phyloP scores from a whole-genome alignment of 2,797 vertebrate genomes.

The Poeciliopsis infans region DNA sequence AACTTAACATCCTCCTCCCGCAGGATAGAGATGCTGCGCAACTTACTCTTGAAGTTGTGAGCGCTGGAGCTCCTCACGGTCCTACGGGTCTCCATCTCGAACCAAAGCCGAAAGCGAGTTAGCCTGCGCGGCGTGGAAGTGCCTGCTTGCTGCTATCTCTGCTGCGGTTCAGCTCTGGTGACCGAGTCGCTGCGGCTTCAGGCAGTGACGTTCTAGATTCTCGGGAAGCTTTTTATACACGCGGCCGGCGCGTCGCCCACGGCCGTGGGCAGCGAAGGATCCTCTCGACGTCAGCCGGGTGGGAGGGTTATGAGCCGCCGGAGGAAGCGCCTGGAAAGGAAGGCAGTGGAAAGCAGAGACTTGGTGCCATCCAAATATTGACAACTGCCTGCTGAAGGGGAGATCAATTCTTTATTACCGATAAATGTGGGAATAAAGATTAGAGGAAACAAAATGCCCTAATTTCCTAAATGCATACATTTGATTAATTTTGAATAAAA shows the following conservation, averaged over 20 bases:
- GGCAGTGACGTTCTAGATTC: conserved; percentile 62
- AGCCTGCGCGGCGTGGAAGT: conserved; percentile 76
- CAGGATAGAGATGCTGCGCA: neutral
- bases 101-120: conserved; percentile 87
- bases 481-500: neutral
- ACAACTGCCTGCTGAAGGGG: conserved; percentile 4
- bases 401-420: neutral
- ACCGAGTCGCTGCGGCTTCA: conserved; percentile 69
- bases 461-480: neutral
- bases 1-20: neutral
- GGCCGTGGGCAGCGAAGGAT: conserved; percentile 70
- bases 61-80: conserved; percentile 55
- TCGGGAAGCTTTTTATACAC: conserved; percentile 71
- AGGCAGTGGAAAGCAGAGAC: conserved; percentile 49
- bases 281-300: conserved; percentile 68
- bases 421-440: neutral
- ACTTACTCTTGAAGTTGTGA: conserved; percentile 81
- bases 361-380: conserved; percentile 9
- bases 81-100: conserved; percentile 80
- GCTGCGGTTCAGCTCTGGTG: conserved; percentile 80
- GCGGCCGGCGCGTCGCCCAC: conserved; percentile 59
- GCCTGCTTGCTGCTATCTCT: conserved; percentile 85
- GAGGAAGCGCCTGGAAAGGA: conserved; percentile 77
- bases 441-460: neutral
- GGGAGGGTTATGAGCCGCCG: conserved; percentile 32